phyloP scores from a whole-genome alignment of 1,140 invertebrate genomes.

The Sesamia nonagrioides region DNA sequence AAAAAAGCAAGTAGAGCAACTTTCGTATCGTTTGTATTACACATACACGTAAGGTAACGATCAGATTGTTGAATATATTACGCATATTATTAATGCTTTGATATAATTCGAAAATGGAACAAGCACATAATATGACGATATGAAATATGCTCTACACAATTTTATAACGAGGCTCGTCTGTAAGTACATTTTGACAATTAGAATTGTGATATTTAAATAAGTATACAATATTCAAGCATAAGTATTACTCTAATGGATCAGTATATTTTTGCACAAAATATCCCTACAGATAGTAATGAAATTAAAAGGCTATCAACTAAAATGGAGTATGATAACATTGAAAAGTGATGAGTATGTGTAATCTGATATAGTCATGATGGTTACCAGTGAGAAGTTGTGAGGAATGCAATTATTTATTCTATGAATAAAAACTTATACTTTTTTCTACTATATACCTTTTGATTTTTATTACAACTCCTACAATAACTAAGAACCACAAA shows the following conservation, averaged over 20 bases:
- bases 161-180: conserved; percentile 34
- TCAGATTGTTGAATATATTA: conserved; percentile 3
- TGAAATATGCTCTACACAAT: conserved; percentile 42
- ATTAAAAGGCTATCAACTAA: conserved; percentile 20
- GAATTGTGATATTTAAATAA: conserved; percentile 30
- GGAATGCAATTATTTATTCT: conserved; percentile 79
- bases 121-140: not conserved
- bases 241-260: conserved; percentile 10
- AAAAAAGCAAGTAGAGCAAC: conserved; percentile 47
- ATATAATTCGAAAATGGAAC: not conserved
- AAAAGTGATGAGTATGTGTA: conserved; percentile 32
- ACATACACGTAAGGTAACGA: not conserved
- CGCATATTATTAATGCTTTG: not conserved
- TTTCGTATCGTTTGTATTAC: conserved; percentile 25
- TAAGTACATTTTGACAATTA: conserved; percentile 37
- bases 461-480: conserved; percentile 42
- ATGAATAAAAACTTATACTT: conserved; percentile 73
- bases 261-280: conserved; percentile 20
- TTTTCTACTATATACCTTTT: conserved; percentile 48
- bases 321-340: conserved; percentile 31
- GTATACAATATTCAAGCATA: conserved; percentile 17
- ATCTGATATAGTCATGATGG: conserved; percentile 56
- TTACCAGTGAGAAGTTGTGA: conserved; percentile 55
- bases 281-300: conserved; percentile 40
- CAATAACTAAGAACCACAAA: not conserved